Evolutionary conservation across 1,140 invertebrate species (phyloP).

Genomic region (Cydia amplana): DNA sequence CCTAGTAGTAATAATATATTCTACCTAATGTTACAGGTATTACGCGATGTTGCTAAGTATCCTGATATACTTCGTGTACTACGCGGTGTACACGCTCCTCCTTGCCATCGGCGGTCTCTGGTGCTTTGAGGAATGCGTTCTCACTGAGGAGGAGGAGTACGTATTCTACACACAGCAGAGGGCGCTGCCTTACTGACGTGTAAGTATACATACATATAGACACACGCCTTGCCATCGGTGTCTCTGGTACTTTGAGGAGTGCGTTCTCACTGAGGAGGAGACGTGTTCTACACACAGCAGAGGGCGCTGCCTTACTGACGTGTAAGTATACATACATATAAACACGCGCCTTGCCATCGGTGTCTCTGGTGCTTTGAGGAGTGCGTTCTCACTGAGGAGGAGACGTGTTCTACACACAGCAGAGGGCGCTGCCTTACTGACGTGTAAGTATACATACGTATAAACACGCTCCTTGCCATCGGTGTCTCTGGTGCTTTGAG

Average conservation of each 20-base stretch:
- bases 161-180: conserved; percentile 61
- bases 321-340: conserved; percentile 40
- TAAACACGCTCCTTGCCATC: conserved; percentile 65
- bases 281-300: conserved; percentile 62
- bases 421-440: conserved; percentile 61
- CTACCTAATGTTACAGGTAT: not conserved
- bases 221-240: conserved; percentile 70
- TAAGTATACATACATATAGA: conserved; percentile 39
- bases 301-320: conserved; percentile 58
- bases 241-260: conserved; percentile 78
- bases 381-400: conserved; percentile 30
- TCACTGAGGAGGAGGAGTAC: conserved; percentile 74
- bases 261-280: conserved; percentile 70
- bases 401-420: conserved; percentile 58
- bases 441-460: conserved; percentile 39
- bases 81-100: conserved; percentile 66
- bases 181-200: conserved; percentile 58
- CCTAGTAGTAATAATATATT: not conserved
- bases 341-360: conserved; percentile 61
- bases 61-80: conserved; percentile 70
- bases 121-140: conserved; percentile 77
- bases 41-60: conserved; percentile 64
- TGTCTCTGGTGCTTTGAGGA: conserved; percentile 35
- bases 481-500: conserved; percentile 76
- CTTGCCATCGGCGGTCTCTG: conserved; percentile 75